Evolutionary conservation across 2,888 invertebrate species (phyloP).

Genomic region (Eupithecia dodoneata): DNA sequence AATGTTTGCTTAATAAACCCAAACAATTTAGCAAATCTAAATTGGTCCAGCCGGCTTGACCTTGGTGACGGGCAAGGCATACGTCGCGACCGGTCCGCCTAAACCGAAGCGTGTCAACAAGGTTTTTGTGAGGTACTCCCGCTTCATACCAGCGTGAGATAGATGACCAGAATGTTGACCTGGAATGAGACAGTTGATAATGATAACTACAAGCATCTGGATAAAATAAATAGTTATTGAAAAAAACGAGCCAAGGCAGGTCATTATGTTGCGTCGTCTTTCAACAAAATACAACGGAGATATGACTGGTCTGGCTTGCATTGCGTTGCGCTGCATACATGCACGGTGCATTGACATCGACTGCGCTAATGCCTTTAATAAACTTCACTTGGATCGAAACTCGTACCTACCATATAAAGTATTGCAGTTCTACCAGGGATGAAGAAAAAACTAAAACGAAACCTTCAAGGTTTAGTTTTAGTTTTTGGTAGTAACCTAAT

Average conservation of each 20-base stretch:
- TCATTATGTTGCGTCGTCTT: not conserved
- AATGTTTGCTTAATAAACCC: slow-evolving; percentile 9
- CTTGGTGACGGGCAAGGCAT: slow-evolving; percentile 6
- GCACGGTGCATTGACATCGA: slow-evolving; percentile 10
- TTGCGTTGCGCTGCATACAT: not conserved
- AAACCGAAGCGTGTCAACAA: slow-evolving; percentile 9
- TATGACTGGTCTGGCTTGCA: not conserved
- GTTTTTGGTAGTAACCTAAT: too few relatives aligned
- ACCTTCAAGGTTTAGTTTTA: too few relatives aligned
- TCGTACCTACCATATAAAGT: slow-evolving; percentile 14
- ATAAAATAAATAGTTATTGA: not conserved
- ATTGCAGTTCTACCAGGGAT: slow-evolving; percentile 25
- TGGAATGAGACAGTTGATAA: not conserved
- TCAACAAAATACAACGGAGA: not conserved
- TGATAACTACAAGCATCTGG: not conserved
- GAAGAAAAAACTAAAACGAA: not conserved
- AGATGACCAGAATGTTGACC: slow-evolving; percentile 11
- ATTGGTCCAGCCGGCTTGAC: slow-evolving; percentile 11
- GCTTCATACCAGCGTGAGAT: not conserved
- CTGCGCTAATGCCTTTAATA: slow-evolving; percentile 14
- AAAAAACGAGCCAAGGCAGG: not conserved
- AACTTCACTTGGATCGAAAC: slow-evolving; percentile 15
- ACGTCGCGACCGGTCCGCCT: slow-evolving; percentile 11
- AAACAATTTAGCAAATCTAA: slow-evolving; percentile 5
- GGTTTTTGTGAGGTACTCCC: slow-evolving; percentile 5